Evolutionary conservation across 2,113 vertebrate genomes (phyloP), one percentile per base, ranked within the genome.

Genomic region (Nyctibius bracteatus): DNA sequence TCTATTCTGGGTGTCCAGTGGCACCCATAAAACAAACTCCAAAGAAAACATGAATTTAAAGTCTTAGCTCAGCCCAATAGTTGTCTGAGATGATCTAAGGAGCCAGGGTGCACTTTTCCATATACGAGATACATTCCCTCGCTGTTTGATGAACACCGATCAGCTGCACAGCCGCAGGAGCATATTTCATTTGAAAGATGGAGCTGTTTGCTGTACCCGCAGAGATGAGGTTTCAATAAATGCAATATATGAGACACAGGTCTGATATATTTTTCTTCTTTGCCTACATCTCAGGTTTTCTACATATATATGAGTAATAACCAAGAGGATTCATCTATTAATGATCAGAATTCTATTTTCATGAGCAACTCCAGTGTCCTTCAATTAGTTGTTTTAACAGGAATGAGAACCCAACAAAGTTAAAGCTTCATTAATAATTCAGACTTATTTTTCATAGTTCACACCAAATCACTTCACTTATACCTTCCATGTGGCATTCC

Each of bases 161-260:
- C 79, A 77, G 74, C 83, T 57, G 68, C 46, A 47, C 65, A 63
- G 84, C 47, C 79, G 49, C 43, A 18, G 75, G 14, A 88, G 18
- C 21, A 5, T 73, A 78, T 78, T 91, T 93, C 65, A 57, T 52
- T 31, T 66, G 65, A 91, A 72, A 81, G 73, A 81, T 47, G 31
- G 83, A 93, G 88, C 65, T 78, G 84, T 52, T 91, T 83, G 84
- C 47, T 68, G 52, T n/a, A 67, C 54, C 47, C 10, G 2, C 49
- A 57, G 84, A 91, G 70, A 91, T 28, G 65, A 81, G 58, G 43
- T 67, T 86, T 86, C 91, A 94, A 68, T 51, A 94, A 88, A 88
- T 33, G 54, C 81, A 81, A 63, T 58, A 54, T 47, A 73, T 19
- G 39, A 94, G 74, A 68, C 30, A 30, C 0, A 0, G 30, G 54